Evolutionary conservation across 2,113 vertebrate species (phyloP).

Genomic region (Probosciger aterrimus): DNA sequence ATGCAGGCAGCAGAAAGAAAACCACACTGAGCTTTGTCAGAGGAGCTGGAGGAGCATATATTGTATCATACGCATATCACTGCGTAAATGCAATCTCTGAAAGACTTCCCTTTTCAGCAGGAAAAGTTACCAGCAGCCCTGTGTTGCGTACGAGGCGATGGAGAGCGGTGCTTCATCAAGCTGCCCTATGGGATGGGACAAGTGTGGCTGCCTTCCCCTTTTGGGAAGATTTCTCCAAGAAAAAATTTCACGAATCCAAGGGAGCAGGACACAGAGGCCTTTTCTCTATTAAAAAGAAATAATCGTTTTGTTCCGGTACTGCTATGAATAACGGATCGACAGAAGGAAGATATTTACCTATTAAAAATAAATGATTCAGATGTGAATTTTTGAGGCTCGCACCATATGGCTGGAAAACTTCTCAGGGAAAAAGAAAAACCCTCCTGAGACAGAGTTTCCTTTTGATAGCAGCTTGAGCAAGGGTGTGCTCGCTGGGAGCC

Average conservation of each 20-base stretch:
- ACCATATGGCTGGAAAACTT: constrained; percentile 20
- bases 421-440: neutral
- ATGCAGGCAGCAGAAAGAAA: neutral
- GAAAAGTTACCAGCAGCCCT: neutral
- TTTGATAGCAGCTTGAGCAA: constrained; percentile 9
- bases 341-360: constrained; percentile 19
- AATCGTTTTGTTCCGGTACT: neutral
- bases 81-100: neutral
- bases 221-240: neutral
- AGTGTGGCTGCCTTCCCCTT: fast-evolving
- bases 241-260: neutral
- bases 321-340: neutral
- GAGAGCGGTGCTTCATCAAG: neutral
- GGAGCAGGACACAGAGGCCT: neutral
- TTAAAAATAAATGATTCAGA: constrained; percentile 44
- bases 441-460: neutral
- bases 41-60: neutral
- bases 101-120: neutral
- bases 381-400: neutral
- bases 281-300: neutral
- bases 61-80: neutral
- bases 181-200: fast-evolving
- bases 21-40: neutral
- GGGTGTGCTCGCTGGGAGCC: neutral
- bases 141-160: neutral